A percentile compares a stretch with the other conserved stretches of the same genome.
These are phyloP conservation scores for Trematomus loennbergii DNA, from an alignment of 2,113 vertebrate species.

Conservation along the genomic window DNA sequence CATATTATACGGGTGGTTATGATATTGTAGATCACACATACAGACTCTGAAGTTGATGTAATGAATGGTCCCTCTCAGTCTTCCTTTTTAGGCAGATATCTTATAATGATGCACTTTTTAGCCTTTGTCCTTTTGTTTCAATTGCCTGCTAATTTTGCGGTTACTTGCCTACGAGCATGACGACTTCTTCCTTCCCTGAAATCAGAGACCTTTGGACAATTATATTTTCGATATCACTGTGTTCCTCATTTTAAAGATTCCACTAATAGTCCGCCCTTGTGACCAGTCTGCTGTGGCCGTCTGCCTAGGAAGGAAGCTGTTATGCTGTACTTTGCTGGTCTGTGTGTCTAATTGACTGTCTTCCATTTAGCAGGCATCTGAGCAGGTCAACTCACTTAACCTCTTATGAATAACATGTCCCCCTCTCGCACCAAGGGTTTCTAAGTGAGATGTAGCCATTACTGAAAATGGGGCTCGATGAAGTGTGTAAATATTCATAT, in stretches of 20 bases:
- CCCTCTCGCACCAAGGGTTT: slow-evolving; percentile 49
- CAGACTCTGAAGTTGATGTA: neutral
- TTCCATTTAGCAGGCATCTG: slow-evolving; percentile 69
- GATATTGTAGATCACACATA: neutral
- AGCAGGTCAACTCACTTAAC: slow-evolving; percentile 79
- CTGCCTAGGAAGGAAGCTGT: slow-evolving; percentile 50
- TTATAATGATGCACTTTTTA: neutral
- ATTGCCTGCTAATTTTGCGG: neutral
- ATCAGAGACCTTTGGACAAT: accelerated
- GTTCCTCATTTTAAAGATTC: slow-evolving; percentile 21
- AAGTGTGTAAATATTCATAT: slow-evolving; percentile 75
- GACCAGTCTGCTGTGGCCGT: slow-evolving; percentile 13
- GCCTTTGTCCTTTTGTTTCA: neutral
- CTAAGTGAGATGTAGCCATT: slow-evolving; percentile 71
- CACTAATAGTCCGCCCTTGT: slow-evolving; percentile 21
- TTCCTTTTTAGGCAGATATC: neutral
- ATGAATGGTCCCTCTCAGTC: neutral
- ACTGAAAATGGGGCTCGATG: slow-evolving; percentile 47
- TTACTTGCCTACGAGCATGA: neutral
- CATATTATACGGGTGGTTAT: neutral
- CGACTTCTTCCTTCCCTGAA: neutral
- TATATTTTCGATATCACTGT: neutral
- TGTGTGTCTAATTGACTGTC: slow-evolving; percentile 70
- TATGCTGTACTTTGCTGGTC: slow-evolving; percentile 29
- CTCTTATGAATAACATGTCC: slow-evolving; percentile 77